Percentiles rank a stretch among this genome's conserved stretches.
phyloP scores from a whole-genome alignment of 64 coral and sea anemone species.

The Porites australiensis region DNA sequence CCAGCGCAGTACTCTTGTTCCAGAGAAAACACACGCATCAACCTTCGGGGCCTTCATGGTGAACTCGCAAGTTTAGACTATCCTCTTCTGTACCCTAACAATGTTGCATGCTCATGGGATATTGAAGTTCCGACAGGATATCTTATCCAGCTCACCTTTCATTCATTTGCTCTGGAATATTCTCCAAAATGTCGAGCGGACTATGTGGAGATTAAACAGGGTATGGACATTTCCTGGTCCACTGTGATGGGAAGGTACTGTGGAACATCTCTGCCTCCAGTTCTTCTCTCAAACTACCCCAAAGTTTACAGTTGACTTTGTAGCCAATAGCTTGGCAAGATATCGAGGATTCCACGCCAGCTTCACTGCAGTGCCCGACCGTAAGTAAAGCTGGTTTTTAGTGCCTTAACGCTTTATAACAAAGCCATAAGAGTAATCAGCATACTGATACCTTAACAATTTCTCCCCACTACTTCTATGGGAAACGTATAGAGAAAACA shows the following conservation, averaged over 20 bases:
- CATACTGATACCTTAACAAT: too few species aligned
- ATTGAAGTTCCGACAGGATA: not conserved
- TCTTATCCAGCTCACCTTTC: not conserved
- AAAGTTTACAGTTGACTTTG: constrained; percentile 7
- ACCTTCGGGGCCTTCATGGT: not conserved
- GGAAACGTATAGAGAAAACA: too few species aligned
- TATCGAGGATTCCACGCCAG: constrained; percentile 36
- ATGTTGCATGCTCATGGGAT: not conserved
- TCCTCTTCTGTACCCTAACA: not conserved
- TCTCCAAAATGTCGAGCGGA: not conserved
- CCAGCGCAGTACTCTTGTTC: not conserved
- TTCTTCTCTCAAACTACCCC: not conserved
- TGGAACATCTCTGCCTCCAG: not conserved
- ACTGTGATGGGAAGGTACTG: constrained; percentile 7
- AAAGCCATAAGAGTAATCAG: too few species aligned
- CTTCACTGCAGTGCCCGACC: not conserved
- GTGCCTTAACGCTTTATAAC: too few species aligned
- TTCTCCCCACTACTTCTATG: too few species aligned
- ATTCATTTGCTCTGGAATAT: not conserved
- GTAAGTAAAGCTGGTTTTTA: not conserved
- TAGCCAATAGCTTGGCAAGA: not conserved
- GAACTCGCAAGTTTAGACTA: not conserved
- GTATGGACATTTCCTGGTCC: not conserved
- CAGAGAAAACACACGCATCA: too few species aligned
- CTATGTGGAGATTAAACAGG: constrained; percentile 17